Percentiles rank a stretch among this genome's conserved stretches.
phyloP scores from a whole-genome alignment of 2,797 vertebrate genomes.

The Threskiornis aethiopicus region DNA sequence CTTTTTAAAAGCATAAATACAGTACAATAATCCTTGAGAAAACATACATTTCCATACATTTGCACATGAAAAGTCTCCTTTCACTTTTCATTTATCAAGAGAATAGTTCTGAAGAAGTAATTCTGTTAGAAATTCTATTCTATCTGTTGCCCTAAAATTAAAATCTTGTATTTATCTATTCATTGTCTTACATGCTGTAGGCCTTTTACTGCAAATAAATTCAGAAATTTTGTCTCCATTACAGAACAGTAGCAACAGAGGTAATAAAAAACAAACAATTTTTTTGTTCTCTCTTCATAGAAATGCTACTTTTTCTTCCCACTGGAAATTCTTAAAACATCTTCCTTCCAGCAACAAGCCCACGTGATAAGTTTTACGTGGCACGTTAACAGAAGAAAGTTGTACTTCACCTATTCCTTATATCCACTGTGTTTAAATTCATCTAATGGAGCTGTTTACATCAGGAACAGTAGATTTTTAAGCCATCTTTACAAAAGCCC shows the following conservation, averaged over 20 bases:
- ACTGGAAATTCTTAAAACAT: not conserved
- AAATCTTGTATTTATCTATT: not conserved
- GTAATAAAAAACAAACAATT: not conserved
- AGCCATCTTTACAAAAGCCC: not conserved
- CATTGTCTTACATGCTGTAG: rapidly evolving
- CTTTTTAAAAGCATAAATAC: not conserved
- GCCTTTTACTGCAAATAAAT: not conserved
- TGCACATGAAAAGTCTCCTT: not conserved
- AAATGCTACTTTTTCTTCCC: not conserved
- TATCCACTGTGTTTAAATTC: not conserved
- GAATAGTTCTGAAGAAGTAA: not conserved
- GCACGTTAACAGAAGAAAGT: not conserved
- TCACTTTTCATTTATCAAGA: not conserved
- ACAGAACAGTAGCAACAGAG: not conserved
- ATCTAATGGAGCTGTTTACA: not conserved
- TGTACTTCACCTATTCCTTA: not conserved
- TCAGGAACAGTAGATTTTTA: not conserved
- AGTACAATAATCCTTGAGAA: not conserved
- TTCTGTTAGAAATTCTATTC: not conserved
- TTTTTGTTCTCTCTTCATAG: not conserved
- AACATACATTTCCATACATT: not conserved
- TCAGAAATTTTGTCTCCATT: not conserved
- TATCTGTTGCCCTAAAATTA: not conserved
- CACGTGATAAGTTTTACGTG: not conserved
- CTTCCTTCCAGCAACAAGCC: not conserved